Conservation (phyloP, 2,797 vertebrate species). For the Spinibarbus caldwelli region DNA sequence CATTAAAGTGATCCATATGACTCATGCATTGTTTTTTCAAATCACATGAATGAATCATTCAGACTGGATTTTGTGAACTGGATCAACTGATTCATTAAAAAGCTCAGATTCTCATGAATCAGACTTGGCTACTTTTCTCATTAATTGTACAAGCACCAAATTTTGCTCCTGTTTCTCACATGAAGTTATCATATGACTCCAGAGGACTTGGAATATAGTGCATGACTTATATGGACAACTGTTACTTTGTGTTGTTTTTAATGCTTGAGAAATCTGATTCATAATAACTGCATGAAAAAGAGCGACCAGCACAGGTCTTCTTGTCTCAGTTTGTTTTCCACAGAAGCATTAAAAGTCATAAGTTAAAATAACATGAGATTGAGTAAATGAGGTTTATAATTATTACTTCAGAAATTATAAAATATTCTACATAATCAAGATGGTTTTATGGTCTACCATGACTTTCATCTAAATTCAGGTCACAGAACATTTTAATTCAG, state of each 20-base stretch:
- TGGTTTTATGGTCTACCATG: background rate
- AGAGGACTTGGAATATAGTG: background rate
- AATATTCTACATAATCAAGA: background rate
- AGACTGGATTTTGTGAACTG: background rate
- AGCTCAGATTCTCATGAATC: too few species aligned
- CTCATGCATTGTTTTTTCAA: background rate
- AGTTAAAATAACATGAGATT: too few species aligned
- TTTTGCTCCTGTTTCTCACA: background rate
- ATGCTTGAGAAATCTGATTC: background rate
- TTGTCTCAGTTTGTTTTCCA: background rate
- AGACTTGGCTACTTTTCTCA: background rate
- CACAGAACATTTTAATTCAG: background rate
- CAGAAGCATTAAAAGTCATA: background rate
- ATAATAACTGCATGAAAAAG: background rate
- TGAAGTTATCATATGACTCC: background rate
- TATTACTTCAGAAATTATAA: background rate
- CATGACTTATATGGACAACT: background rate
- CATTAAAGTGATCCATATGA: background rate
- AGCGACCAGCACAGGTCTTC: background rate
- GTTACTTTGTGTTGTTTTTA: background rate
- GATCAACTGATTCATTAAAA: too few species aligned
- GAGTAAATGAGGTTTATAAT: too few species aligned
- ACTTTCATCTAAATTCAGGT: background rate
- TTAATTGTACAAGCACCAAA: background rate
- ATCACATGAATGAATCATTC: background rate